Evolutionary conservation across 23 tunicate genomes (phyloP).

Genomic region (Ascidia mentula): DNA sequence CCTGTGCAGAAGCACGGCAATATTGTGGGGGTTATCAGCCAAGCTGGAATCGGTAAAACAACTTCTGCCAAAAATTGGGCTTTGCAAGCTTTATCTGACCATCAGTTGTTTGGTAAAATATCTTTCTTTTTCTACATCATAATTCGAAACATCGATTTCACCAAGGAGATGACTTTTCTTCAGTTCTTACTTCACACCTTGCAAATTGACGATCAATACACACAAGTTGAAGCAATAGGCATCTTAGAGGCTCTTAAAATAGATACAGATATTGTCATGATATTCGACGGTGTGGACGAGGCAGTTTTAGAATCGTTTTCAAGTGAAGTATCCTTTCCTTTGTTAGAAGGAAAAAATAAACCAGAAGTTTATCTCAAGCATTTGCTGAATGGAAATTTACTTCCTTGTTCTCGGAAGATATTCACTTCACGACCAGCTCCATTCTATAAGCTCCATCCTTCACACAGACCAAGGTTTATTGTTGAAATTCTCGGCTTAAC

Average conservation of each 20-base stretch:
- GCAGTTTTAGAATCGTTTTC: not conserved
- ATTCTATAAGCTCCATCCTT: not conserved
- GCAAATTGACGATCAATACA: not conserved
- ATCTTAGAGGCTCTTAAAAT: not conserved
- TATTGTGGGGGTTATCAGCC: not conserved
- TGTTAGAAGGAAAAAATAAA: not conserved
- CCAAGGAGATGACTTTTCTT: not conserved
- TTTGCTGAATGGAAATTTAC: not conserved
- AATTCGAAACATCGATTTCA: not conserved
- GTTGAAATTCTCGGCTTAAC: not conserved
- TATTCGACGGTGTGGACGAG: not conserved
- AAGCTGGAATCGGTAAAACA: not conserved
- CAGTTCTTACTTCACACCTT: not conserved
- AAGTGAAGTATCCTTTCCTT: not conserved
- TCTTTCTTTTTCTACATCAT: not conserved
- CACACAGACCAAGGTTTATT: slow-evolving; percentile 4
- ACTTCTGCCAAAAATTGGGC: slow-evolving; percentile 4
- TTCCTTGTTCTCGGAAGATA: not conserved
- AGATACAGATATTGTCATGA: not conserved
- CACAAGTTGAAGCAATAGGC: not conserved
- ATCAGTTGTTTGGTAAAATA: not conserved
- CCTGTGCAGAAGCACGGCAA: not conserved
- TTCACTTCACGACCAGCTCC: not conserved
- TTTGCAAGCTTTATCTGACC: not conserved
- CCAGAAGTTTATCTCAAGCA: not conserved